phyloP scores from a whole-genome alignment of 2,797 vertebrate genomes.

The Thalassophryne amazonica region DNA sequence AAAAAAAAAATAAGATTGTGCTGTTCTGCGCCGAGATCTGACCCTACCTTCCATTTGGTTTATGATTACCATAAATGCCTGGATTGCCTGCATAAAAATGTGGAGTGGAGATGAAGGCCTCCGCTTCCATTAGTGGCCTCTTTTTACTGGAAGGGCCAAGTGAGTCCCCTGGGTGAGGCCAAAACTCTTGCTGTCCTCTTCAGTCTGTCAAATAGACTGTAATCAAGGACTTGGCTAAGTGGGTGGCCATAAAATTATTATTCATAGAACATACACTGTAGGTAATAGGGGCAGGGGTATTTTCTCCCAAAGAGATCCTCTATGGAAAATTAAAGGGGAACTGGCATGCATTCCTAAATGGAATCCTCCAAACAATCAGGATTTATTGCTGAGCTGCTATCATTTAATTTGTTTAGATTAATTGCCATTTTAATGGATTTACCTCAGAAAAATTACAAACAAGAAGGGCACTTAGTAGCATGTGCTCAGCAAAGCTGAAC shows the following conservation, averaged over 20 bases:
- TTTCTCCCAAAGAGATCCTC: constrained; percentile 29
- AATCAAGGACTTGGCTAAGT: constrained; percentile 66
- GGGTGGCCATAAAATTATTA: constrained; percentile 50
- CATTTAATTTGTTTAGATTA: constrained; percentile 5
- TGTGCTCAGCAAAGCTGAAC: no score
- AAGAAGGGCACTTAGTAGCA: no score
- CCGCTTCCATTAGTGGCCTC: constrained; percentile 88
- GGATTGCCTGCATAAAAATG: constrained; percentile 85
- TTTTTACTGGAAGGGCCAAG: constrained; percentile 86
- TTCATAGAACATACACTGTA: constrained; percentile 37
- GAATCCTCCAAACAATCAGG: neutral
- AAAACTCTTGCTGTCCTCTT: constrained; percentile 54
- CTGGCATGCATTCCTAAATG: constrained; percentile 2
- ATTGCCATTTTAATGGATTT: neutral
- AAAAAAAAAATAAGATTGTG: constrained; percentile 75
- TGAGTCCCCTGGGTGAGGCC: constrained; percentile 80
- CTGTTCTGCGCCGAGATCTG: constrained; percentile 35
- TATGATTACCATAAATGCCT: constrained; percentile 85
- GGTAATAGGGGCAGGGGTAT: constrained; percentile 15
- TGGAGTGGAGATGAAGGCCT: constrained; percentile 68
- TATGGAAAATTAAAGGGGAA: constrained; percentile 16
- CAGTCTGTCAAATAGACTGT: constrained; percentile 56
- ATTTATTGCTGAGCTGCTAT: neutral
- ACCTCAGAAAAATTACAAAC: neutral
- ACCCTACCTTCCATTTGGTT: constrained; percentile 83